Evolutionary conservation across 1,140 invertebrate genomes (phyloP), one percentile per base, ranked within the genome.

Genomic region (Dendrolimus kikuchii): DNA sequence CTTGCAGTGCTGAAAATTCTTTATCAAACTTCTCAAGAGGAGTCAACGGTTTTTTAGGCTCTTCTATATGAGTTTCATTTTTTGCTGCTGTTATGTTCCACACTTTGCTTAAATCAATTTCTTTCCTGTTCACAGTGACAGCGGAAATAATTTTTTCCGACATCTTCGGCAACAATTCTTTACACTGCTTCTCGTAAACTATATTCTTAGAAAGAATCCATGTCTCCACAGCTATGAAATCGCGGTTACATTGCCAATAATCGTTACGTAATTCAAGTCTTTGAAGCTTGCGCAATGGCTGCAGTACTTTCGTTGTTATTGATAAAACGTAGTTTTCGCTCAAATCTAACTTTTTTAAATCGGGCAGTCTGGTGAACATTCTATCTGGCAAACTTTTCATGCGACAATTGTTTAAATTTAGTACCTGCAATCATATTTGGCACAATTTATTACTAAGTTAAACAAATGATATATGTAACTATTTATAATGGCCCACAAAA

Each of bases 391-490:
- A 63, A 10, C 71, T 68, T 54, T 85, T 83, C 49, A 90, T 89
- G 7, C 82, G 67, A 51, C 87, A 89, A 45, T 77, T 77, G 53
- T 87, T 87, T 5, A 90, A 65, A 60, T 89, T 88, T n/a, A 89
- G 67, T 6, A 87, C 68, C 89, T 89, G 68, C 50, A 88, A 87
- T 40, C 36, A 46, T 54, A 45, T 53, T 47, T 51, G 45, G 40
- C 37, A 7, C 9, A 9, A 36, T 2, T 23, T 23, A 1, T 23
- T 23, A 23, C 23, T 23, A 23, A 23, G 23, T 23, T 23, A 23
- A 23, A 23, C 23, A 23, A 23, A 23, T 23, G 1, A 23, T 23
- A 23, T 23, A 23, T 23, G 3, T 23, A 23, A 23, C 1, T 23
- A 23, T 23, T 23, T 23, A 23, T 3, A 23, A 23, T 2, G 23